phyloP scores from a whole-genome alignment of 2,888 invertebrate species.

The Rapana venosa region DNA sequence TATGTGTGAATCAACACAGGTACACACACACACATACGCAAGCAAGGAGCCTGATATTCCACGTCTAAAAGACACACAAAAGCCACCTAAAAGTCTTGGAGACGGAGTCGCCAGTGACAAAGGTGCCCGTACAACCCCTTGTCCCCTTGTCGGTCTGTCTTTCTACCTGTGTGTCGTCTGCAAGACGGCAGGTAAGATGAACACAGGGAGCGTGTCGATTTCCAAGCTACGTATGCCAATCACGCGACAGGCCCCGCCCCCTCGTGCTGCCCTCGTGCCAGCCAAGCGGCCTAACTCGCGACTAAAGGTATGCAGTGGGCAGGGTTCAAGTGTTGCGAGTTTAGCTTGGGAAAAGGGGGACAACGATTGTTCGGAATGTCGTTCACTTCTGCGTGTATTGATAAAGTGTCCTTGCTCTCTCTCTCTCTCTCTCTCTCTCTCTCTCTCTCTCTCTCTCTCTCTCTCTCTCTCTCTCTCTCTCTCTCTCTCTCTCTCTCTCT shows the following conservation, averaged over 20 bases:
- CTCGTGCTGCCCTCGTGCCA: conserved; percentile 39
- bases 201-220: conserved; percentile 33
- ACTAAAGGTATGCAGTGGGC: conserved; percentile 9
- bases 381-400: neutral
- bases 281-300: conserved; percentile 38
- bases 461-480: conserved; percentile 6
- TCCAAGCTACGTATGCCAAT: conserved; percentile 33
- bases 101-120: neutral
- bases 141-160: neutral
- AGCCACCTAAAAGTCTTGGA: neutral
- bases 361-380: neutral
- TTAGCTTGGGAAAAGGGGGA: neutral
- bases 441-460: conserved; percentile 5
- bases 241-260: conserved; percentile 32
- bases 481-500: conserved; percentile 4
- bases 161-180: neutral
- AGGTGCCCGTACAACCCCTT: neutral
- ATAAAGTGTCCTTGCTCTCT: neutral
- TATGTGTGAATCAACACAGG: no score
- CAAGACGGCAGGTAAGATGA: neutral
- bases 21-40: no score
- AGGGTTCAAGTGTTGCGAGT: neutral
- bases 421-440: neutral
- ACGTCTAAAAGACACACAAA: no score
- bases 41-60: no score